A percentile compares a stretch with the other conserved stretches of the same genome.
These are phyloP conservation scores for Pyralis farinalis DNA, from an alignment of 2,888 invertebrate species.

Conservation along the genomic window DNA sequence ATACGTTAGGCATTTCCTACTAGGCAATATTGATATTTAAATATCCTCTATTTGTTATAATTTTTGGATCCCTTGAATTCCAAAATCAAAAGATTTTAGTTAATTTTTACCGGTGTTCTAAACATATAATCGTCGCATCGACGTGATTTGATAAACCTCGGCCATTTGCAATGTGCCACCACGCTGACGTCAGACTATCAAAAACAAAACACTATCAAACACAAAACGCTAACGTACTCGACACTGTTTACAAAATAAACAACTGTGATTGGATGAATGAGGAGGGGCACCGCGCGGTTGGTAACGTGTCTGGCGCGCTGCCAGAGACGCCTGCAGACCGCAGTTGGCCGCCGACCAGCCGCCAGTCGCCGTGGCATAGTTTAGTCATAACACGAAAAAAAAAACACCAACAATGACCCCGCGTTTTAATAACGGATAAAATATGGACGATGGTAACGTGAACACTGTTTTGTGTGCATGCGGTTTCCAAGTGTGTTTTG, in stretches of 20 bases:
- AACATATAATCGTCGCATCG: too few species aligned
- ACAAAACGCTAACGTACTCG: constrained; percentile 35
- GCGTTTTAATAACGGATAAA: constrained; percentile 55
- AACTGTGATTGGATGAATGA: constrained; percentile 38
- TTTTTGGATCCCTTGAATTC: too few species aligned
- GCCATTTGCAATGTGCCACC: too few species aligned
- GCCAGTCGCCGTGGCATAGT: constrained; percentile 36
- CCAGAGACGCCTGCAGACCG: constrained; percentile 31
- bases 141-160: too few species aligned
- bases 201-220: constrained; percentile 18
- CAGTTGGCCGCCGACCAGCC: constrained; percentile 50
- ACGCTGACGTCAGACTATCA: too few species aligned
- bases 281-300: constrained; percentile 7
- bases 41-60: too few species aligned
- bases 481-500: constrained; percentile 31
- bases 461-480: constrained; percentile 40
- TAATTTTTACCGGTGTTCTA: too few species aligned
- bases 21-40: too few species aligned
- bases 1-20: too few species aligned
- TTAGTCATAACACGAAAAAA: constrained; percentile 17
- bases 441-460: constrained; percentile 65
- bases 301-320: constrained; percentile 32
- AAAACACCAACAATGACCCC: constrained; percentile 51
- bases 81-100: too few species aligned
- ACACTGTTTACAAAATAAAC: constrained; percentile 72